phyloP scores from a whole-genome alignment of 2,797 vertebrate species.

The Tenualosa ilisha region DNA sequence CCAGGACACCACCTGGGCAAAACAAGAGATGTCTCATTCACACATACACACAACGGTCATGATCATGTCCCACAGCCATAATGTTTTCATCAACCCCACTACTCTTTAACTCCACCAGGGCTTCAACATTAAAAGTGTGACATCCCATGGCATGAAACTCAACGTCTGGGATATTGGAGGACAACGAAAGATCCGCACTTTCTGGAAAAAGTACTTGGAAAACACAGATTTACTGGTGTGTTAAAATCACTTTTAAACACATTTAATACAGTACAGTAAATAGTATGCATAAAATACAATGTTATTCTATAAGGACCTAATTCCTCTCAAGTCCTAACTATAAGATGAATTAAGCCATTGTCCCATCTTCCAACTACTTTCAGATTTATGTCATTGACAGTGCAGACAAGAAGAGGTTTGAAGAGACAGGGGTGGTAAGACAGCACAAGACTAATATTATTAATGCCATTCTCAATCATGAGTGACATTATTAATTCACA shows the following conservation, averaged over 20 bases:
- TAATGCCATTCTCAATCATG: background rate
- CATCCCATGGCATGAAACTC: conserved; percentile 85
- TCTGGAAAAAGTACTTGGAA: conserved; percentile 91
- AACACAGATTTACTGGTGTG: conserved; percentile 87
- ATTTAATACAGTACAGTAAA: background rate
- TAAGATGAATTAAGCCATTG: background rate
- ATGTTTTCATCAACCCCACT: background rate
- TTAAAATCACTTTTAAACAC: background rate
- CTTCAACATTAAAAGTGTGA: conserved; percentile 89
- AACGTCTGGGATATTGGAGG: conserved; percentile 91
- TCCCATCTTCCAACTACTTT: background rate
- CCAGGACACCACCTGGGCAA: background rate
- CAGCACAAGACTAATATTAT: background rate
- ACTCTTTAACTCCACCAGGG: conserved; percentile 68
- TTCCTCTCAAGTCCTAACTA: background rate
- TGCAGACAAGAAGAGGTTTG: conserved; percentile 87
- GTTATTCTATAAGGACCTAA: background rate
- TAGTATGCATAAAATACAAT: background rate
- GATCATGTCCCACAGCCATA: background rate
- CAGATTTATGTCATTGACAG: conserved; percentile 93
- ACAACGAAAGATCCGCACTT: conserved; percentile 84
- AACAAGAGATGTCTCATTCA: background rate
- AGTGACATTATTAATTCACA: too few species aligned
- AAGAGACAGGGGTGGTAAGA: conserved; percentile 87
- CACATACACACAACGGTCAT: background rate